These are phyloP conservation scores for Ptilonorhynchus violaceus DNA, from an alignment of 2,113 vertebrate species.

Conservation along the genomic window DNA sequence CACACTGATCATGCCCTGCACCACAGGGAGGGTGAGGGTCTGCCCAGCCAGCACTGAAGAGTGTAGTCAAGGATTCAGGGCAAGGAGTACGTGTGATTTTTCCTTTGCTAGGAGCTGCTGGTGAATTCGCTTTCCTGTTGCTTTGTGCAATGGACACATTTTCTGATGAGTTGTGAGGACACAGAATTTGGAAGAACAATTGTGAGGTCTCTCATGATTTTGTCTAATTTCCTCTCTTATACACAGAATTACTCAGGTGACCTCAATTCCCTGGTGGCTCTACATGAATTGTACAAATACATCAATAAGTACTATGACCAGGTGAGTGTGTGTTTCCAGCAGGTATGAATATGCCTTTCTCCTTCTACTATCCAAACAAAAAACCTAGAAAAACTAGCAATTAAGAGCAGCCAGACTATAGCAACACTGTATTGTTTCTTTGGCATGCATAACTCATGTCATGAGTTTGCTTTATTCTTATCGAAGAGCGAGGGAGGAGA, in stretches of 20 bases:
- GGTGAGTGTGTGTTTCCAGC: slow-evolving; percentile 72
- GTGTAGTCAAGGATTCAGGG: neutral
- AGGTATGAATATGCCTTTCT: neutral
- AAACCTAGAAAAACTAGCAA: neutral
- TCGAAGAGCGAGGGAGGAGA: neutral
- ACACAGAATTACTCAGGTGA: slow-evolving; percentile 93
- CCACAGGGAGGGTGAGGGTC: neutral
- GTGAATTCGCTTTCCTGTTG: neutral
- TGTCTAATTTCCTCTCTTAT: neutral
- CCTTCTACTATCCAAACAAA: neutral
- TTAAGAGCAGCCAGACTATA: neutral
- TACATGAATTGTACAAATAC: slow-evolving; percentile 98
- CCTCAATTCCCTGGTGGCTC: slow-evolving; percentile 92
- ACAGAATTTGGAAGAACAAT: neutral
- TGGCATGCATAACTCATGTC: neutral
- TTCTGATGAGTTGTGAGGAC: neutral
- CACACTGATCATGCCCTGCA: neutral
- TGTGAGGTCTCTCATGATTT: neutral
- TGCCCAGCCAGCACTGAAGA: neutral
- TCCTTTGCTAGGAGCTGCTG: neutral
- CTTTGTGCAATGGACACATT: neutral
- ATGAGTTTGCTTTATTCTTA: neutral
- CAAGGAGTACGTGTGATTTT: neutral
- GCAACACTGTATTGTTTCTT: neutral
- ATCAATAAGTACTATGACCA: slow-evolving; percentile 99